phyloP scores from a whole-genome alignment of 37 sponge, comb jelly and placozoan species.

The Amphimedon queenslandica region DNA sequence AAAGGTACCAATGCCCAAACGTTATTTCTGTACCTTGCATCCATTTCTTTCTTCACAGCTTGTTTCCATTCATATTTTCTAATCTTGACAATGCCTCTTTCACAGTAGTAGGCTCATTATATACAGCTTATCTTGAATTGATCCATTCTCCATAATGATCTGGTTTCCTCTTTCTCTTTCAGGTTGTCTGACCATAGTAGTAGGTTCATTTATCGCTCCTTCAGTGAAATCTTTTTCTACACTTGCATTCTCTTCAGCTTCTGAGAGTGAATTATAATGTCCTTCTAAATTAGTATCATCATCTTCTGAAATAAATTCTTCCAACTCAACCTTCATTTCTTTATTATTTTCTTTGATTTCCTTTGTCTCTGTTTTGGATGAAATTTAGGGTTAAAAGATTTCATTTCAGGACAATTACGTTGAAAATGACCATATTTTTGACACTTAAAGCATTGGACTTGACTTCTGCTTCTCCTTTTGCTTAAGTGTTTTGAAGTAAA shows the following conservation, averaged over 20 bases:
- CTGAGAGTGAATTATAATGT: background rate
- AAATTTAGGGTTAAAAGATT: no score
- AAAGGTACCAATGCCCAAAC: slow-evolving; percentile 54
- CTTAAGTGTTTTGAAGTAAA: no score
- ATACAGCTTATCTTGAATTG: background rate
- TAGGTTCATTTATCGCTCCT: no score
- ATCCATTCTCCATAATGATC: slow-evolving; percentile 30
- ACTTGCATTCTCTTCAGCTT: background rate
- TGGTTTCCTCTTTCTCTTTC: slow-evolving; percentile 21
- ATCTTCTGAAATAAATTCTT: background rate
- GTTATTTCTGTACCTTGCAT: slow-evolving; percentile 32
- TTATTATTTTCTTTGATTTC: no score
- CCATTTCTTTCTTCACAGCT: slow-evolving; percentile 56
- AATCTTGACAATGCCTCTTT: background rate
- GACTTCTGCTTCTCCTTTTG: no score
- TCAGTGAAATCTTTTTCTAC: background rate
- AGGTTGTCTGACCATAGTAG: background rate
- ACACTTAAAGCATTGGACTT: no score
- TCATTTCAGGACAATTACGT: no score
- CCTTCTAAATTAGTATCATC: background rate
- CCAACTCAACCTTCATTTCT: background rate
- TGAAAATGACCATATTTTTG: no score
- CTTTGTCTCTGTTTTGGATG: no score
- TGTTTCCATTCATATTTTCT: slow-evolving; percentile 5
- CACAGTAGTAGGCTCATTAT: slow-evolving; percentile 19